Evolutionary conservation across 1,140 invertebrate genomes (phyloP), one percentile per base, ranked within the genome.

Genomic region (Thaumetopoea pityocampa): DNA sequence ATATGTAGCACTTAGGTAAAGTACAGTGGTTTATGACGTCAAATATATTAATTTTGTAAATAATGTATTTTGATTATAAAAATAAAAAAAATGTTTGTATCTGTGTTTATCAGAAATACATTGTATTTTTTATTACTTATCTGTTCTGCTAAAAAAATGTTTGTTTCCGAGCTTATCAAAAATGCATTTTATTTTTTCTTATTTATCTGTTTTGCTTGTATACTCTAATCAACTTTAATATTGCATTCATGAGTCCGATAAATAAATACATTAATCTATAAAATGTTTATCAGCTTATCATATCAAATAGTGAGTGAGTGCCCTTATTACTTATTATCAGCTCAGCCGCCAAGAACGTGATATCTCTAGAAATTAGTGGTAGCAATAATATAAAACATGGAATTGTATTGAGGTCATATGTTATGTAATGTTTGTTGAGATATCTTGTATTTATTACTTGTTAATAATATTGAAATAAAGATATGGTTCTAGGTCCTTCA

Each of bases 211-310:
- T 19, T 24, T 28, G 10, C n/a, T 11, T 26, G 4, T 12, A 7
- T 9, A 12, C 0, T 15, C 7, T 7, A 1, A 7, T 23, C 19
- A 15, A n/a, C 17, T n/a, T 22, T 8, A 17, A 40, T 15, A 12
- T 26, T 14, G 16, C 8, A 22, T 30, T 24, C 14, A 36, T 7
- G 18, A 16, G 16, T 5, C n/a, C 4, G 17, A 24, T 16, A 17
- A 27, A 11, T 26, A 17, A 10, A 11, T 26, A 34, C 18, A 14
- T 9, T n/a, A 19, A 22, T 43, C 30, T 7, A 20, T 47, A 29
- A 32, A 38, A 30, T 33, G 16, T 28, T 46, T 53, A 57, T 61
- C 46, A 23, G 14, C 22, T 48, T 51, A 56, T 52, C 49, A 27
- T 32, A 50, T 41, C 30, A 11, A 41, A 14, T 15, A 41, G 32